phyloP scores from a whole-genome alignment of 2,113 vertebrate species.

The Micromys minutus region DNA sequence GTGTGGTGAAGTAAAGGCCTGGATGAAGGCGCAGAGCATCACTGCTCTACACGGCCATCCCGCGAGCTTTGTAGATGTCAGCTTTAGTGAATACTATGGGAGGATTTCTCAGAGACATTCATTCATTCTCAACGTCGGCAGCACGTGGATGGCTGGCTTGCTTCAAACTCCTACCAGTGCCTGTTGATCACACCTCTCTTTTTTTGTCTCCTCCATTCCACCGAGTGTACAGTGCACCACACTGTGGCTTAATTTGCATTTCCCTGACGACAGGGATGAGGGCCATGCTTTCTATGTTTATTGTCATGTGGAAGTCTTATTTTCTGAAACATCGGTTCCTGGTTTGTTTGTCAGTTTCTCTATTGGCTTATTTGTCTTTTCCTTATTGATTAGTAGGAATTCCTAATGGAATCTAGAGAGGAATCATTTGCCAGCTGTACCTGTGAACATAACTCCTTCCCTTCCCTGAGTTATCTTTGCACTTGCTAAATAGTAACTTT shows the following conservation, averaged over 20 bases:
- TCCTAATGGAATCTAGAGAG: not conserved
- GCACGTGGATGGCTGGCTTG: not conserved
- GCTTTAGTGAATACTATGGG: not conserved
- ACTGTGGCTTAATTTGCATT: not conserved
- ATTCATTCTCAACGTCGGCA: not conserved
- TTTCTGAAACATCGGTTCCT: not conserved
- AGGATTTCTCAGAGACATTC: not conserved
- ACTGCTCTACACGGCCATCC: not conserved
- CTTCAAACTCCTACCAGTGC: not conserved
- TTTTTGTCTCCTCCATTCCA: not conserved
- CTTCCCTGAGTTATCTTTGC: not conserved
- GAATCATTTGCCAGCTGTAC: not conserved
- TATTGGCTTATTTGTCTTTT: not conserved
- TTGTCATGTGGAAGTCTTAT: not conserved
- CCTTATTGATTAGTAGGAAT: not conserved
- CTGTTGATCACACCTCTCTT: not conserved
- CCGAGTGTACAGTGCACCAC: not conserved
- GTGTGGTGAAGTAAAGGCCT: not conserved
- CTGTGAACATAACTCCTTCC: not conserved
- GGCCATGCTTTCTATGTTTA: not conserved
- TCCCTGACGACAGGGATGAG: not conserved
- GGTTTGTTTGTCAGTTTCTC: not conserved
- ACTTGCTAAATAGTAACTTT: not conserved
- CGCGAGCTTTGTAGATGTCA: not conserved
- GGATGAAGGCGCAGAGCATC: not conserved